Conservation (phyloP, 2,113 vertebrate genomes). For the Hemichromis elongatus region DNA sequence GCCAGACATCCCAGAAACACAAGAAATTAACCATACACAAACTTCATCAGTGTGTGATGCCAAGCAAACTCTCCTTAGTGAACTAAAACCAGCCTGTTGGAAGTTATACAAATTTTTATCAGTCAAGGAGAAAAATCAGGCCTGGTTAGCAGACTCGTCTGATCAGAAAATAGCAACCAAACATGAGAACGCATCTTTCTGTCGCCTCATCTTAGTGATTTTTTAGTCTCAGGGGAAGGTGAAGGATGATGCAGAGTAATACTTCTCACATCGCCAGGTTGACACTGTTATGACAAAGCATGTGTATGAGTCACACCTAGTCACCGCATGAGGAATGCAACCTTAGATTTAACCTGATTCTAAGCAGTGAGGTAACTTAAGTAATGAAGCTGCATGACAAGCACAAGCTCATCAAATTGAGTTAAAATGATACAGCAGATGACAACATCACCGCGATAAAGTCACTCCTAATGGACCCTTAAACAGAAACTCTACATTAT, state of each 20-base stretch:
- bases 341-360: conserved; percentile 10
- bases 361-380: not conserved
- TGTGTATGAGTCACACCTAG: conserved; percentile 18
- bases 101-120: not conserved
- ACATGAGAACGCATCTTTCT: not conserved
- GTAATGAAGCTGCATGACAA: conserved; percentile 1
- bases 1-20: not conserved
- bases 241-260: not conserved
- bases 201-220: not conserved
- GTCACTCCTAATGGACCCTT: not conserved
- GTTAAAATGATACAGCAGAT: not conserved
- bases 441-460: not conserved
- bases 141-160: not conserved
- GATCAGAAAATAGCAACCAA: not conserved
- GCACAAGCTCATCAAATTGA: not conserved
- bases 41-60: not conserved
- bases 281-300: conserved; percentile 12
- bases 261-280: not conserved
- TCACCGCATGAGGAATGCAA: not conserved
- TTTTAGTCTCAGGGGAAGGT: not conserved
- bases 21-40: not conserved
- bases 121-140: accelerated
- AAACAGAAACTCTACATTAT: not conserved
- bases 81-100: not conserved
- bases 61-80: conserved; percentile 16